Conservation (phyloP, 2,113 vertebrate species). For the Melanerpes formicivorus region DNA sequence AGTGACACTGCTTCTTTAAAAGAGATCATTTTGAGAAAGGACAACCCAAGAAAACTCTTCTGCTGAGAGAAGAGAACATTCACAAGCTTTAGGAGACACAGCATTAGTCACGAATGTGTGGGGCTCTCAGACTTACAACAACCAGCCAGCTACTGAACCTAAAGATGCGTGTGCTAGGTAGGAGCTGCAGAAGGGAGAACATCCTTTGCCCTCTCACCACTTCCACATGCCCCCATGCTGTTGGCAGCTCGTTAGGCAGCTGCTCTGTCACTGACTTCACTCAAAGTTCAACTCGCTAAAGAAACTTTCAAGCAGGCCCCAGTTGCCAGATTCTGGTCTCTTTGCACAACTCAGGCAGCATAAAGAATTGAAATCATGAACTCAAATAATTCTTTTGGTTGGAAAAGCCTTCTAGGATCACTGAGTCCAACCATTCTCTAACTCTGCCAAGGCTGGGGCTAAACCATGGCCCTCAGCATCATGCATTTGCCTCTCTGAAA, state of each 20-base stretch:
- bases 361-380: background rate
- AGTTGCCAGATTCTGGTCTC: background rate
- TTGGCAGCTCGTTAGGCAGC: background rate
- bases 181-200: background rate
- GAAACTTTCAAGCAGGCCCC: background rate
- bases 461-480: no score
- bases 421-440: no score
- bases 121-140: background rate
- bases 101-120: background rate
- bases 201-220: background rate
- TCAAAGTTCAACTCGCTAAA: background rate
- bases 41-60: background rate
- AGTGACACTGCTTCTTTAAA: background rate
- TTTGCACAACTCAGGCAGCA: background rate
- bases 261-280: background rate
- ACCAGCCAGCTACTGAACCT: background rate
- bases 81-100: background rate
- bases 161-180: background rate
- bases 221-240: background rate
- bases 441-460: no score
- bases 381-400: background rate
- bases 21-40: background rate
- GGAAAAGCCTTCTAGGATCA: no score
- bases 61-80: background rate
- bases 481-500: no score